Conservation (phyloP, 2,888 invertebrate species). For the Aleiodes testaceus region DNA sequence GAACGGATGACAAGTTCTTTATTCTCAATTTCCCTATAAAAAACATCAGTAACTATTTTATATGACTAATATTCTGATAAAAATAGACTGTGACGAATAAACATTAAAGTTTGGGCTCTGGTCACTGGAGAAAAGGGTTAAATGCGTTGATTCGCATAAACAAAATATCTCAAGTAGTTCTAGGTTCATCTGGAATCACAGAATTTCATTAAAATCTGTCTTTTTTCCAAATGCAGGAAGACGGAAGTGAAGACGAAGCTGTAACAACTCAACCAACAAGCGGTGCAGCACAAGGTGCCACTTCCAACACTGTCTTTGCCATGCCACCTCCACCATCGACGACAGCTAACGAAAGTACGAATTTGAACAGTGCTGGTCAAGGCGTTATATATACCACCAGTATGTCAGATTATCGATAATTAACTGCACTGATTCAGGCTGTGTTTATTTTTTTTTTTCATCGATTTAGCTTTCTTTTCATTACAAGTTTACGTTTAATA, state of each 20-base stretch:
- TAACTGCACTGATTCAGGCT: not conserved
- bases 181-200: not conserved
- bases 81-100: no score
- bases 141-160: no score
- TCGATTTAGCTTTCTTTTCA: slow-evolving; percentile 35
- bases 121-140: no score
- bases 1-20: no score
- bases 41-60: no score
- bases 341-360: slow-evolving; percentile 81
- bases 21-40: no score
- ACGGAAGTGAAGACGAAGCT: slow-evolving; percentile 77
- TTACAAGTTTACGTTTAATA: not conserved
- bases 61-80: no score
- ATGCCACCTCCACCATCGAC: slow-evolving; percentile 76
- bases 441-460: slow-evolving; percentile 10
- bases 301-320: slow-evolving; percentile 78
- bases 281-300: slow-evolving; percentile 73
- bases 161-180: no score
- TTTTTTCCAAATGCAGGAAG: slow-evolving; percentile 73
- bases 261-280: slow-evolving; percentile 77
- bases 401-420: slow-evolving; percentile 63
- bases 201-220: not conserved
- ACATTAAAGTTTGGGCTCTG: no score
- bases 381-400: slow-evolving; percentile 68
- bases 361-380: slow-evolving; percentile 74